phyloP scores from a whole-genome alignment of 1,140 invertebrate species.

The Lithobius niger region DNA sequence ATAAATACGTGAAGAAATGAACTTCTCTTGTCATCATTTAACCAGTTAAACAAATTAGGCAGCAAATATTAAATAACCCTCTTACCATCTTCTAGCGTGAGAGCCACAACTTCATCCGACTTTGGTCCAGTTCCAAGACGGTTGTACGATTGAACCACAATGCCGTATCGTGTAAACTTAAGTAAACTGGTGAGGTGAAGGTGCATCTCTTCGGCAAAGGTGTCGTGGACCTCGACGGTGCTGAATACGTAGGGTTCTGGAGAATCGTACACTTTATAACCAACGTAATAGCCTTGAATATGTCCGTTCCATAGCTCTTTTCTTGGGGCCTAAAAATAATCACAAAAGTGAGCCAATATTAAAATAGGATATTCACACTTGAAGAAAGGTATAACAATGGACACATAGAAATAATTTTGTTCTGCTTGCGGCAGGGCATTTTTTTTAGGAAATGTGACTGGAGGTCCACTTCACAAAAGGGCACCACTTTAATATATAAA shows the following conservation, averaged over 20 bases:
- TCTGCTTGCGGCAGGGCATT: too few relatives aligned
- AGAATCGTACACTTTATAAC: constrained; percentile 69
- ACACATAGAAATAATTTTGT: too few relatives aligned
- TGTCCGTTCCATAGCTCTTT: constrained; percentile 85
- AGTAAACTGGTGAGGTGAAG: constrained; percentile 51
- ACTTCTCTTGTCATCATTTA: too few relatives aligned
- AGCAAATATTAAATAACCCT: too few relatives aligned
- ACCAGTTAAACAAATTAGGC: too few relatives aligned
- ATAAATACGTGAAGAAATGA: too few relatives aligned
- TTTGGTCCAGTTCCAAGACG: constrained; percentile 82
- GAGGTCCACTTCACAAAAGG: too few relatives aligned
- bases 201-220: constrained; percentile 72
- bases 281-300: constrained; percentile 79
- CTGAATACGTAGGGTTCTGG: constrained; percentile 85
- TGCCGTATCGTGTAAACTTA: constrained; percentile 34
- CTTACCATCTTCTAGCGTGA: constrained; percentile 67
- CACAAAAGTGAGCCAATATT: too few relatives aligned
- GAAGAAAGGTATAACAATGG: too few relatives aligned
- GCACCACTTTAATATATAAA: too few relatives aligned
- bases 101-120: constrained; percentile 73
- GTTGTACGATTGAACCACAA: constrained; percentile 36
- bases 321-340: constrained; percentile 45
- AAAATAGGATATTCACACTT: too few relatives aligned
- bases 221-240: constrained; percentile 80
- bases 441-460: too few relatives aligned